phyloP scores from a whole-genome alignment of 2,888 invertebrate species.

The Zygothrica quintamaculata region DNA sequence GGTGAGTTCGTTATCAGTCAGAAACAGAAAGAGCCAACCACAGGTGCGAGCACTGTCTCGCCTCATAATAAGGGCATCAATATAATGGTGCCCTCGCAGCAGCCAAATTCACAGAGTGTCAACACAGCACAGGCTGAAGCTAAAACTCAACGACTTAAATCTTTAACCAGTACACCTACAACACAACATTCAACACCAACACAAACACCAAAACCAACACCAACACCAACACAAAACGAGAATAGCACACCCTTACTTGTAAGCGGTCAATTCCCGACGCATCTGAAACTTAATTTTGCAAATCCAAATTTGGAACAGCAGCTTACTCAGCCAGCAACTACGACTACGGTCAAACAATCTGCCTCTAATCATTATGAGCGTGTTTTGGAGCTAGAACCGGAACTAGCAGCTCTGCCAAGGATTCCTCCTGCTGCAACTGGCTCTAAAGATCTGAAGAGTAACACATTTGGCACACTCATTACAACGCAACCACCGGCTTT shows the following conservation, averaged over 20 bases:
- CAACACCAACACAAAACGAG: background rate
- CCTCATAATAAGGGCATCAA: slow-evolving; percentile 34
- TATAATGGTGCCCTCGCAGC: slow-evolving; percentile 45
- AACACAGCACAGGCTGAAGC: slow-evolving; percentile 32
- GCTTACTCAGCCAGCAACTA: background rate
- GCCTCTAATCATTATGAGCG: background rate
- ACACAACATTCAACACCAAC: slow-evolving; percentile 23
- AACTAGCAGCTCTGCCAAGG: background rate
- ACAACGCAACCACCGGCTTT: background rate
- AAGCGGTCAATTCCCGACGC: background rate
- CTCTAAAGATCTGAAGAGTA: slow-evolving; percentile 10
- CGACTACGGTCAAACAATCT: background rate
- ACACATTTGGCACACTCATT: slow-evolving; percentile 11
- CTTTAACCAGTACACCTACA: slow-evolving; percentile 23
- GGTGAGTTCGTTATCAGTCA: slow-evolving; percentile 33
- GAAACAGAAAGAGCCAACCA: slow-evolving; percentile 1
- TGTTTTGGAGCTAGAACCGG: background rate
- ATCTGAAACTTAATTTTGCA: background rate
- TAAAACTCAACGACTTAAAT: too few species aligned
- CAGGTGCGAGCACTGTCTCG: slow-evolving; percentile 5
- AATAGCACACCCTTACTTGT: background rate
- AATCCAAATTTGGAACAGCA: background rate
- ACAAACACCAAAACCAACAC: slow-evolving; percentile 29
- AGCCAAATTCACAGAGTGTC: slow-evolving; percentile 39
- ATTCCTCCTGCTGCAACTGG: slow-evolving; percentile 11